These are phyloP conservation scores for Digitonthophagus gazella DNA, from an alignment of 2,888 invertebrate species.

Conservation along the genomic window DNA sequence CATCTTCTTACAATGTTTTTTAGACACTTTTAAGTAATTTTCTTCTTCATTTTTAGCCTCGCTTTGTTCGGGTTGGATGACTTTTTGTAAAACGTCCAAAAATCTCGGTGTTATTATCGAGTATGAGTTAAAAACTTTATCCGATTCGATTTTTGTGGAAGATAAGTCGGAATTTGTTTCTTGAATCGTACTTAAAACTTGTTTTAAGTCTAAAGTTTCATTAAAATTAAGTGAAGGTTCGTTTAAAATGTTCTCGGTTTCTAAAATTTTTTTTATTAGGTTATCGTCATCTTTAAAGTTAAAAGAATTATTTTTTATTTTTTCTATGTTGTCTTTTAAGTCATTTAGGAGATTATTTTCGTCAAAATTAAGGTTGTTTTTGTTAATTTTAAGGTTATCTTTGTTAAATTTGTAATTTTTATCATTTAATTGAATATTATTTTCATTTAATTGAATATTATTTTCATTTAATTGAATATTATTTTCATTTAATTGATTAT, in stretches of 20 bases:
- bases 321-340: too few relatives aligned
- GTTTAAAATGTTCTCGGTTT: slow-evolving; percentile 5
- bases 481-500: background rate
- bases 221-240: background rate
- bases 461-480: too few relatives aligned
- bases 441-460: too few relatives aligned
- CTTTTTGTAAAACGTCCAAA: slow-evolving; percentile 26
- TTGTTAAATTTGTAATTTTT: too few relatives aligned
- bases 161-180: slow-evolving; percentile 22
- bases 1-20: slow-evolving; percentile 31
- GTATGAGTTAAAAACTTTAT: background rate
- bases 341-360: background rate
- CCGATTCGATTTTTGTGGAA: background rate
- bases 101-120: slow-evolving; percentile 30
- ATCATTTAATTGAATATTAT: too few relatives aligned
- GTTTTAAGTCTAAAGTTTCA: slow-evolving; percentile 16
- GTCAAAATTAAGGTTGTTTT: background rate
- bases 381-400: background rate
- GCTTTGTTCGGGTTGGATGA: slow-evolving; percentile 20
- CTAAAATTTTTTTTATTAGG: background rate
- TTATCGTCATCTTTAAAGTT: background rate
- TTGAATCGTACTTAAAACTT: slow-evolving; percentile 23
- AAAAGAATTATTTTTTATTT: too few relatives aligned
- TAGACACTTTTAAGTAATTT: slow-evolving; percentile 30
- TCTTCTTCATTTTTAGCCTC: slow-evolving; percentile 22